Evolutionary conservation across 2,797 vertebrate species (phyloP).

Genomic region (Pterois miles): DNA sequence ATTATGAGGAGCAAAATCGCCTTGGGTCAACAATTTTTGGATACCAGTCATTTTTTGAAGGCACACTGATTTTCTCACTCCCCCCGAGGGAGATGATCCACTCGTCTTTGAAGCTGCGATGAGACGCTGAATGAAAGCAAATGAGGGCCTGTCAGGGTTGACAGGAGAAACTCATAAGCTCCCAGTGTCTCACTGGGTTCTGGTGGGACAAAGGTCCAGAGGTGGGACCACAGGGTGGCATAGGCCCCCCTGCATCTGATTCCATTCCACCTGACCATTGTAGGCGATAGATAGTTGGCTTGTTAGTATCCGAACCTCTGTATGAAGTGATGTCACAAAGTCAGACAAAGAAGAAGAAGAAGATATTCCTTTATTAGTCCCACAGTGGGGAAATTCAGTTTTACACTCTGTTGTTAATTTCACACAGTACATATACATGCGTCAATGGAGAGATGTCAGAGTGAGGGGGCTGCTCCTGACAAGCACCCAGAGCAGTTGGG

Average conservation of each 20-base stretch:
- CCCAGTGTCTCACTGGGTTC: slow-evolving; percentile 44
- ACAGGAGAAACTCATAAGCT: slow-evolving; percentile 73
- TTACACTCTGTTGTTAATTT: too few relatives aligned
- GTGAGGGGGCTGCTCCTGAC: too few relatives aligned
- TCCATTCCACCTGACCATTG: neutral
- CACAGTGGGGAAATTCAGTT: too few relatives aligned
- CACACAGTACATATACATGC: too few relatives aligned
- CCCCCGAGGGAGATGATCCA: slow-evolving; percentile 71
- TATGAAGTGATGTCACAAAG: neutral
- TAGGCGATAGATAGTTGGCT: neutral
- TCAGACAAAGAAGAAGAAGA: too few relatives aligned
- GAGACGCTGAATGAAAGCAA: slow-evolving; percentile 80
- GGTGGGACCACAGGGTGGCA: neutral
- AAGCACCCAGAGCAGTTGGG: too few relatives aligned
- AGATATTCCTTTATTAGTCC: too few relatives aligned
- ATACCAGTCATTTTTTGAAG: slow-evolving; percentile 79
- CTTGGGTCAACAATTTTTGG: slow-evolving; percentile 76
- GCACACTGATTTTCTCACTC: slow-evolving; percentile 64
- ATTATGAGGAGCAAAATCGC: slow-evolving; percentile 75
- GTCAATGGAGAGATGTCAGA: too few relatives aligned
- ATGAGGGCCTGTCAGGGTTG: slow-evolving; percentile 78
- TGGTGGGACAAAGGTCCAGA: slow-evolving; percentile 46
- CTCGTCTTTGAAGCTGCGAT: slow-evolving; percentile 79
- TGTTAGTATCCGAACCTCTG: neutral
- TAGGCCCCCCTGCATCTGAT: neutral